Evolutionary conservation across 2,113 vertebrate genomes (phyloP), one percentile per base, ranked within the genome.

Genomic region (Psittacara wagleri): DNA sequence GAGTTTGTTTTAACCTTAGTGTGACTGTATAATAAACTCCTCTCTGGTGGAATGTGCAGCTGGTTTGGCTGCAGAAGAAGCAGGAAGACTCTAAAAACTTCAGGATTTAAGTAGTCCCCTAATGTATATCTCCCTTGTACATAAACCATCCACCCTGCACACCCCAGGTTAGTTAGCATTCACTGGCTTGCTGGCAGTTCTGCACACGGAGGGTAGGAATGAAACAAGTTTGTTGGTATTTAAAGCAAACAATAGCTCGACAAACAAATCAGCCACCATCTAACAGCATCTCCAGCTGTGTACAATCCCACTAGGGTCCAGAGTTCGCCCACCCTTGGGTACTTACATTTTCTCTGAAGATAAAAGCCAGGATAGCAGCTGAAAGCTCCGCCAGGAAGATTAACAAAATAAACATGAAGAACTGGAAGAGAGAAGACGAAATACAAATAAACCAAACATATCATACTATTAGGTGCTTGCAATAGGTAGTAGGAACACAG

Each of bases 341-440:
- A 99, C 99, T 97, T 98, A 99, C 99, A 1, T 99, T 99, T 73
- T 99, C 98, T 83, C 98, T 98, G 98, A 99, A 99, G 97, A 99
- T 97, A 96, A 99, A 99, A 46, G 98, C 99, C 97, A 99, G 90
- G 97, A 99, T 98, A 93, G 99, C 99, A n/a, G 99, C 99, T 2
- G 98, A 98, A 67, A 99, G 98, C 97, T 99, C 99, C 1, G 98
- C 98, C 96, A 99, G 98, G 98, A 99, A 99, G 98, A 99, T 99
- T 96, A 99, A 87, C 96, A 99, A 98, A 96, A 99, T 99, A 82
- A 99, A 98, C 97, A 99, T 97, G 98, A 99, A 99, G 97, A 99
- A 99, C 99, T 99, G 98, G 49, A 94, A 95, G 70, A 95, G 51
- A 97, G 52, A 95, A 94, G 74, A 88, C 33, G 23, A 3, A 59